Evolutionary conservation across 2,113 vertebrate genomes (phyloP), one percentile per base, ranked within the genome.

Genomic region (Emydura subglobosa): DNA sequence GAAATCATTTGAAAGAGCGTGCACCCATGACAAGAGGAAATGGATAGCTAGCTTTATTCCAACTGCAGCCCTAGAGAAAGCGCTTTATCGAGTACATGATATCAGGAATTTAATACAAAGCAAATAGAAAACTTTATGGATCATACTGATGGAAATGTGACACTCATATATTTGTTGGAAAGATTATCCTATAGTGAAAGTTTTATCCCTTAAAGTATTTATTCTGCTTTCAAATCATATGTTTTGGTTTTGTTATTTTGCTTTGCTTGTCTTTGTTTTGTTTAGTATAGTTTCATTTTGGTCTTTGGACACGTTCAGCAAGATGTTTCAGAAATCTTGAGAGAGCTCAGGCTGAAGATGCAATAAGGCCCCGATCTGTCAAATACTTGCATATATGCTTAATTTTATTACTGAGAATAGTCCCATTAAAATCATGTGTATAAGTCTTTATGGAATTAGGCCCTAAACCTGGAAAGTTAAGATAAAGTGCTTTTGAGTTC

Each of bases 151-250:
- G n/a, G 81, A 96, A 92, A 78, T 82, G 49, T 82, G 49, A 65
- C 42, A 84, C 29, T 85, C 42, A 79, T 59, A 59, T 82, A 78
- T 86, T 86, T 95, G 29, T 82, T 92, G 57, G 91, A 57, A 91
- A 92, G 57, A 89, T 42, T 95, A 74, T 95, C 83, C 83, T 91
- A 80, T 47, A 87, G 61, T 89, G 81, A 95, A 94, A 89, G 21
- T 78, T 90, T 78, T 95, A 97, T 87, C 55, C 55, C 89, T 91
- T 86, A 50, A 95, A 95, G 82, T 9, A 83, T 79, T 92, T 80
- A 94, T 29, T 50, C n/a, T 93, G 16, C 53, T 91, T 96, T 97
- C 82, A 91, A 94, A 80, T 91, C 13, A 31, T 59, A 10, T 10
- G 11, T 54, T 92, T 83, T 16, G 16, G 3, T 5, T 88, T 95